Base-by-base conservation (phyloP, 2,113 vertebrate species). In the Salvelinus sp. region DNA sequence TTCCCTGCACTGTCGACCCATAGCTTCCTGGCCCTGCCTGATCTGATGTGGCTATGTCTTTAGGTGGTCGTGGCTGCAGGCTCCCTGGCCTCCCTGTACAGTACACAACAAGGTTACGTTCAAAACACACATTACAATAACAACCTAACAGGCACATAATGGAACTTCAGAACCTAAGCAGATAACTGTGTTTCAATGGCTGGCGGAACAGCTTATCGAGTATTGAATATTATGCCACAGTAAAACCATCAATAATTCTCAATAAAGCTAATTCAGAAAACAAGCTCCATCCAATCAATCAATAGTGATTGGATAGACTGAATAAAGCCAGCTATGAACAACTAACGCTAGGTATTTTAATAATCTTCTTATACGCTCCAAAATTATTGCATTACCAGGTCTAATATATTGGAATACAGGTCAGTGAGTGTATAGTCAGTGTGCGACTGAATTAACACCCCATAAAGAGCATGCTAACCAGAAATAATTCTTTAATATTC, bases 31-130 rank as follows among this genome's bases (percentile, higher is more conserved):
- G 79, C 73, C 62, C 84, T 81, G 71, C 69, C 75, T 83, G 89
- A 70, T 90, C 90, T 77, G 85, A 50, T 48, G 83, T 81, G 58
- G 67, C 38, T 30, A 76, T 18, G 69, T 91, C 90, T 85, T 87
- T 73, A 80, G 91, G 89, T 10, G 89, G 93, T 78, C 84, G 74
- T 1, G 94, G 91, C 47, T 91, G 89, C n/a, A 90, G 76, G 86
- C 83, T 77, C 78, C 88, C 88, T 80, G 85, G 87, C 89, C 84
- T 83, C 74, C 85, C 91, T 94, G 85, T 85, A 74, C 67, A 81
- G 74, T n/a, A 69, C 84, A 44, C 38, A 75, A 47, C 28, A 25
- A 18, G 18, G 47, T 66, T 75, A 57, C 12, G 18, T 27, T 27
- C 25, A 71, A 66, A 71, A 20, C 6, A 74, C 14, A 50, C 14